These are phyloP conservation scores for Drosophila birchii DNA, from an alignment of 2,888 invertebrate species.

Conservation along the genomic window DNA sequence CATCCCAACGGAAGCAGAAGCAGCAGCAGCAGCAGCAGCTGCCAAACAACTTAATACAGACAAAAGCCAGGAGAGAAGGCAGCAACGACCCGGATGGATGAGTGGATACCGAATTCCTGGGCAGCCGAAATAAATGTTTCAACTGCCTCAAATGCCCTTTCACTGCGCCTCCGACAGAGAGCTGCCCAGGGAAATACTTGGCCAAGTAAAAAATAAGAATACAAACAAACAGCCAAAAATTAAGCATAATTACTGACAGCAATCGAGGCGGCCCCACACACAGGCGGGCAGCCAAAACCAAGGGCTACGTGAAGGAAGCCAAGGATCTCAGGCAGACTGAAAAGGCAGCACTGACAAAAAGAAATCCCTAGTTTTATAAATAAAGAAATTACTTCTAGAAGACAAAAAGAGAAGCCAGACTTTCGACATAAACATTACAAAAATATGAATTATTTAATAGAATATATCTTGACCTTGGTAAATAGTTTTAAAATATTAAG, in stretches of 20 bases:
- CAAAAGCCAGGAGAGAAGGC: constrained; percentile 50
- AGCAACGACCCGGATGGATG: constrained; percentile 30
- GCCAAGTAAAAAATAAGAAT: constrained; percentile 32
- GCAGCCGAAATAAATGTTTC: constrained; percentile 74
- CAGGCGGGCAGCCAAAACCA: constrained; percentile 50
- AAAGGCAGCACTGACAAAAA: constrained; percentile 17
- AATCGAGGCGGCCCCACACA: constrained; percentile 76
- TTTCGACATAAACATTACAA: neutral
- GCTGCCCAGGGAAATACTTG: constrained; percentile 25
- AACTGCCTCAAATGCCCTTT: constrained; percentile 73
- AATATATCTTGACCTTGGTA: neutral
- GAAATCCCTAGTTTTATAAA: neutral
- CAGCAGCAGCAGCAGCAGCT: constrained; percentile 55
- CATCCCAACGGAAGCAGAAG: constrained; percentile 46
- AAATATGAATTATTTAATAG: too few relatives aligned
- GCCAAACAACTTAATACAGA: constrained; percentile 77
- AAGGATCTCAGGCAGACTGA: constrained; percentile 22
- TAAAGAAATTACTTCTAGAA: neutral
- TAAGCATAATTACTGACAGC: constrained; percentile 82
- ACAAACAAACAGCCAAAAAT: constrained; percentile 57
- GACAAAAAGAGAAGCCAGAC: neutral
- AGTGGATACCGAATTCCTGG: constrained; percentile 49
- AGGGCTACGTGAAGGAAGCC: constrained; percentile 69
- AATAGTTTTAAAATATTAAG: neutral
- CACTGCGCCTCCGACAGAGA: constrained; percentile 45